Percentiles rank a stretch among this genome's conserved stretches.
Conservation (phyloP, 2,797 vertebrate genomes). For the Tadarida brasiliensis region DNA sequence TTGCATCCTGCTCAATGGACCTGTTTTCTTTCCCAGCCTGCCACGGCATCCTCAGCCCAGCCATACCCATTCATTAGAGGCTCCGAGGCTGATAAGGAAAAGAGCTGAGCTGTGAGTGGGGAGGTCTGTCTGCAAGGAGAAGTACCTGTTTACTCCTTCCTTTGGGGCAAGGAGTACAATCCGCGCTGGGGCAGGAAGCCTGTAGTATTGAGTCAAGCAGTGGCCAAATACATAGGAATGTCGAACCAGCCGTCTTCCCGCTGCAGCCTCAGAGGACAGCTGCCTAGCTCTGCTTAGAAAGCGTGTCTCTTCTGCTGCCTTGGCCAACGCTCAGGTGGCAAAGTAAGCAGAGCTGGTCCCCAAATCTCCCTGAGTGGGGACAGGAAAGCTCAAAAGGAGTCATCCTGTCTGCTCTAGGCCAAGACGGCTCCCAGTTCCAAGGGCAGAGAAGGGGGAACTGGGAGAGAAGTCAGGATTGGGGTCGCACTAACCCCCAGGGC, state of each 20-base stretch:
- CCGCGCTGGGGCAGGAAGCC: neutral
- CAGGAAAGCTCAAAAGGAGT: neutral
- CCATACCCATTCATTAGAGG: neutral
- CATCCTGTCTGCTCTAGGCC: neutral
- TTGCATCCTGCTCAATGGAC: conserved; percentile 60
- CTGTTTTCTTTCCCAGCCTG: conserved; percentile 78
- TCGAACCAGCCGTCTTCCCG: neutral
- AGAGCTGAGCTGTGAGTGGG: neutral
- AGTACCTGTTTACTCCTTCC: neutral
- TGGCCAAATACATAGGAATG: neutral
- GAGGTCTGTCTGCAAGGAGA: neutral
- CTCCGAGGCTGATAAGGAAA: neutral
- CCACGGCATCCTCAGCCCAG: conserved; percentile 37
- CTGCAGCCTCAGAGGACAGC: neutral
- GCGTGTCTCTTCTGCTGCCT: neutral
- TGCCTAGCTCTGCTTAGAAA: neutral
- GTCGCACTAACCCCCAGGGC: too few species aligned
- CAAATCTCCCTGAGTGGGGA: neutral
- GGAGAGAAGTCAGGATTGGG: neutral
- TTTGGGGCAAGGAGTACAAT: neutral
- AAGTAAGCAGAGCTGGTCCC: neutral
- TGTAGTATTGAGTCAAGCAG: neutral
- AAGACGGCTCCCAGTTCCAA: neutral
- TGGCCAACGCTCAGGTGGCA: neutral
- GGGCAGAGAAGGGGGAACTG: neutral